A percentile compares a stretch with the other conserved stretches of the same genome.
Conservation (phyloP, 2,888 invertebrate genomes). For the Prosopocoilus inquinatus region DNA sequence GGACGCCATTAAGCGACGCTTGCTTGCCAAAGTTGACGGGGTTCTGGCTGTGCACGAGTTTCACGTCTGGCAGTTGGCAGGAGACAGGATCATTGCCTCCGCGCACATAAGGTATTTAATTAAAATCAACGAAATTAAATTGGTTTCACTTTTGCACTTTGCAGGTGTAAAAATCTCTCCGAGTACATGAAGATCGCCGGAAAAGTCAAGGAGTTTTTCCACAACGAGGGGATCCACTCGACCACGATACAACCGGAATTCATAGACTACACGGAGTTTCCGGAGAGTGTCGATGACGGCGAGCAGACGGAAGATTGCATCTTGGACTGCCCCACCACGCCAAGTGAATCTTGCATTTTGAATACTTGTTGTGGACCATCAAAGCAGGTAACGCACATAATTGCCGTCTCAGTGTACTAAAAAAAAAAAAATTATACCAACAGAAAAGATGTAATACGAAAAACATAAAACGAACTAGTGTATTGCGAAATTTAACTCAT, state of each 20-base stretch:
- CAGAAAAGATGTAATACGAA: no score
- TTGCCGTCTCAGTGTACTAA: no score
- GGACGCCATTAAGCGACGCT: slow-evolving; percentile 84
- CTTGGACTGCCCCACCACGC: slow-evolving; percentile 83
- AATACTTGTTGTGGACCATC: slow-evolving; percentile 87
- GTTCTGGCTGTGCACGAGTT: slow-evolving; percentile 96
- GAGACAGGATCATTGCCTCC: slow-evolving; percentile 94
- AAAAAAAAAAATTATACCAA: no score
- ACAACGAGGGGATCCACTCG: slow-evolving; percentile 97
- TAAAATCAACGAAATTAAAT: background rate
- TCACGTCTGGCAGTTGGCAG: slow-evolving; percentile 97
- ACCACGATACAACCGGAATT: slow-evolving; percentile 99
- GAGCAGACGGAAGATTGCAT: slow-evolving; percentile 69
- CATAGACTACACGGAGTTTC: slow-evolving; percentile 69
- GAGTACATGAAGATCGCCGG: slow-evolving; percentile 98
- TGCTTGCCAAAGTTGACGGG: slow-evolving; percentile 88
- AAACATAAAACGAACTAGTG: no score
- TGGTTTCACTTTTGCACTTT: slow-evolving; percentile 13
- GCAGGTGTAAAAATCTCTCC: slow-evolving; percentile 84
- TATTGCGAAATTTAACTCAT: no score
- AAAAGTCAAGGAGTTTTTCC: slow-evolving; percentile 95
- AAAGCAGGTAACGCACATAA: slow-evolving; percentile 71
- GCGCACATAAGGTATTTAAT: slow-evolving; percentile 80
- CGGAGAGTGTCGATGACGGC: slow-evolving; percentile 48
- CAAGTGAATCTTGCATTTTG: slow-evolving; percentile 72